Conservation (phyloP, 2,113 vertebrate species). For the Tympanuchus pallidicinctus region DNA sequence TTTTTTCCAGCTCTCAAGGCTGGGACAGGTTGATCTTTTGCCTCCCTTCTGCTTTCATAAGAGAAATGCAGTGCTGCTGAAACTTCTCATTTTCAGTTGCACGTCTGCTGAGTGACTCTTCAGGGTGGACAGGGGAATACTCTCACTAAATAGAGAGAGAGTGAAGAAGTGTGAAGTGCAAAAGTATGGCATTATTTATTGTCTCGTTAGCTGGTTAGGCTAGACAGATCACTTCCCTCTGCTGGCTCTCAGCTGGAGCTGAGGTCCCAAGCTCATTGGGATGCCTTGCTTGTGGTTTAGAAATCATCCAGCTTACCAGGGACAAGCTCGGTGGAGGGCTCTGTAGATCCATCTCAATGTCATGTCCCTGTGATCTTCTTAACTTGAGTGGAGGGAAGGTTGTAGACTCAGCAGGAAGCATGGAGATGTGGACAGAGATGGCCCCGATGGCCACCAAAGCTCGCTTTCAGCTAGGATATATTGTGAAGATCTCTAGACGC, state of each 20-base stretch:
- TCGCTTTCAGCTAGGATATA: not conserved
- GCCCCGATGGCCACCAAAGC: not conserved
- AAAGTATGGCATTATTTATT: accelerated
- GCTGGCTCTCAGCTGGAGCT: not conserved
- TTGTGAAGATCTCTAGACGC: not conserved
- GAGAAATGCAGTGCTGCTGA: not conserved
- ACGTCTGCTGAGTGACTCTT: not conserved
- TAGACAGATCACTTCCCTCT: not conserved
- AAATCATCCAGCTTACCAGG: not conserved
- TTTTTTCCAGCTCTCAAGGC: not conserved
- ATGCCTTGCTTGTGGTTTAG: not conserved
- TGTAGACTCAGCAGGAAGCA: not conserved
- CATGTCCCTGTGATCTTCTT: not conserved
- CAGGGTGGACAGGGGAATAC: not conserved
- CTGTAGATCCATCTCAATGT: accelerated
- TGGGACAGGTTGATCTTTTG: not conserved
- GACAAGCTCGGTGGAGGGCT: not conserved
- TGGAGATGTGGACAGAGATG: not conserved
- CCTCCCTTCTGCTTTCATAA: not conserved
- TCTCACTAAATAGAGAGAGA: not conserved
- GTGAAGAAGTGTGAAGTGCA: accelerated
- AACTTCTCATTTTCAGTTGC: not conserved
- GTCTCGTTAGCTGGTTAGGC: accelerated
- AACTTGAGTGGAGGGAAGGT: not conserved
- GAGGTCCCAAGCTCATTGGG: not conserved